Percentiles rank a stretch among this genome's conserved stretches.
Evolutionary conservation across 2,888 invertebrate species (phyloP).

Genomic region (Netelia fuscicornis): DNA sequence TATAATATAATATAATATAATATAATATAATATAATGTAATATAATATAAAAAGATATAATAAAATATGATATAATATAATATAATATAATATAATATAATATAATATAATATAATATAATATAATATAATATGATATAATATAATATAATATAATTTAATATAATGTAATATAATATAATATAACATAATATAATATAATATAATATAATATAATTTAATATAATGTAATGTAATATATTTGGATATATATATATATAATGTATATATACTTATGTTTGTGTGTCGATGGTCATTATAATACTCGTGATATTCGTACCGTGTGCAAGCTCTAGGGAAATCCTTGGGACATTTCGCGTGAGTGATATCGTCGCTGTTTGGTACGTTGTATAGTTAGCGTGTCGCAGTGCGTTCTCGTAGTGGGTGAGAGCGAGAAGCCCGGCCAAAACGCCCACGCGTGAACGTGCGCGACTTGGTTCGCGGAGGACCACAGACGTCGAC

Average conservation of each 20-base stretch:
- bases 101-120: too few relatives aligned
- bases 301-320: constrained; percentile 58
- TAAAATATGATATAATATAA: too few relatives aligned
- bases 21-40: too few relatives aligned
- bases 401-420: constrained; percentile 1
- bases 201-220: too few relatives aligned
- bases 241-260: not conserved
- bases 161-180: too few relatives aligned
- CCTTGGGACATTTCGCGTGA: constrained; percentile 53
- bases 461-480: not conserved
- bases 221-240: too few relatives aligned
- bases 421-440: constrained; percentile 42
- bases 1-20: too few relatives aligned
- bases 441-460: constrained; percentile 70
- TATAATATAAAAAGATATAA: too few relatives aligned
- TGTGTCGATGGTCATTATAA: not conserved
- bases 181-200: too few relatives aligned
- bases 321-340: constrained; percentile 68
- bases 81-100: too few relatives aligned
- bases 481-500: constrained; percentile 25
- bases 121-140: too few relatives aligned
- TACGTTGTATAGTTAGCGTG: not conserved
- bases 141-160: too few relatives aligned
- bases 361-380: not conserved
- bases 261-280: constrained; percentile 3